Evolutionary conservation across 2,113 vertebrate species (phyloP), one percentile per base, ranked within the genome.

Genomic region (Rhea americana): DNA sequence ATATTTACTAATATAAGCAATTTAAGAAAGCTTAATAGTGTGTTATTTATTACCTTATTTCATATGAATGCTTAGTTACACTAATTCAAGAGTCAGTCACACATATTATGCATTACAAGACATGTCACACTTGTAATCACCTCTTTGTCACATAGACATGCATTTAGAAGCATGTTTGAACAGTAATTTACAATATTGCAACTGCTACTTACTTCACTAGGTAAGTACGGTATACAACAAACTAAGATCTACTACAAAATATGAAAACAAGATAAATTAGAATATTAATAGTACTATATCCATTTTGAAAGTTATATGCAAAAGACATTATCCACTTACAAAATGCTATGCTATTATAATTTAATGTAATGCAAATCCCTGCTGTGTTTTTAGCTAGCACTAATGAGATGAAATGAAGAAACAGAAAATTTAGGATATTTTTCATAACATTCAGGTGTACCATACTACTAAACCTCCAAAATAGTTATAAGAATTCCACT

Each of bases 261-360:
- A 87, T n/a, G 72, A 88, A 88, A 93, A 79, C 26, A 81, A 70
- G 77, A n/a, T 66, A 28, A 93, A 83, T 86, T 90, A 87, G 82
- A 94, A 78, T 75, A 95, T 74, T 83, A 89, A 95, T 76, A 90
- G 68, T 55, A 71, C 72, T 70, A 70, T 74, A 67, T 74, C 47
- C 6, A 28, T 82, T 85, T 62, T 70, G 30, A 53, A 92, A 94
- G 65, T 72, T 92, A 51, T 26, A 89, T 43, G 67, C 83, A 82
- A 75, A 88, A 48, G 87, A 94, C 73, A 93, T 95, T 77, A 93
- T 53, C 71, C 48, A 93, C 81, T 95, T 90, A 48, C 0, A 87
- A 81, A 96, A 89, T 48, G 55, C 39, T 86, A 91, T 0, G 55
- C 72, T 82, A 71, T 58, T 85, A 74, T 59, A 89, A 87, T 80